Evolutionary conservation across 2,113 vertebrate genomes (phyloP), one percentile per base, ranked within the genome.

Genomic region (Coturnix japonica): DNA sequence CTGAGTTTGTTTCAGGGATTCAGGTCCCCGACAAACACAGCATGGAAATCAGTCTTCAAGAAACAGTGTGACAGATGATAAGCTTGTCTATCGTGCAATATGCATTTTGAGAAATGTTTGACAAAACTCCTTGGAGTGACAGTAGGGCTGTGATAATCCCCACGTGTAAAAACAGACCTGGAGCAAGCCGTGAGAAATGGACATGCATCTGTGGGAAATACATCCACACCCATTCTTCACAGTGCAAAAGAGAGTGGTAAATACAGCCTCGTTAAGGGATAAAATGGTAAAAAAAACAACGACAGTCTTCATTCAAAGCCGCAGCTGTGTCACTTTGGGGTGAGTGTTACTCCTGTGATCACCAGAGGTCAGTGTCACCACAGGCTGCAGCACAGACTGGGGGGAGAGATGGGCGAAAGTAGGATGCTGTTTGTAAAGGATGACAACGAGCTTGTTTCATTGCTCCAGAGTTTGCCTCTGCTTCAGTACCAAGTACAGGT

Each of bases 291-390:
- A 23, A 28, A 23, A 49, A 23, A 8, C 30, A 67, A 63, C 20
- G 39, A 39, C 8, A 19, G 57, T 26, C 2, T 18, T 16, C 46
- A 28, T 21, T 69, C 66, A 79, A 87, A 93, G 82, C 1, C 70
- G 70, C 39, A 65, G 70, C 81, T 81, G 75, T 46, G 67, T 56
- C 79, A 73, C 64, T 81, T 69, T 57, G 56, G 51, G 25, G 64
- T 69, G 91, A 92, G 73, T 17, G 76, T 95, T 93, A 84, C 89
- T 75, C 25, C 4, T 83, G 65, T 81, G 96, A 94, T 96, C 94
- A 95, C 91, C 94, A 96, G 95, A 96, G 95, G 96, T 95, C 95
- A 96, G 96, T 96, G 94, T 96, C 94, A 96, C 93, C 94, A 95
- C 90, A 87, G 89, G 90, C 89, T 94, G 85, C 78, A 82, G 91